Conservation (phyloP, 2,797 vertebrate species). For the Peromyscus nudipes region DNA sequence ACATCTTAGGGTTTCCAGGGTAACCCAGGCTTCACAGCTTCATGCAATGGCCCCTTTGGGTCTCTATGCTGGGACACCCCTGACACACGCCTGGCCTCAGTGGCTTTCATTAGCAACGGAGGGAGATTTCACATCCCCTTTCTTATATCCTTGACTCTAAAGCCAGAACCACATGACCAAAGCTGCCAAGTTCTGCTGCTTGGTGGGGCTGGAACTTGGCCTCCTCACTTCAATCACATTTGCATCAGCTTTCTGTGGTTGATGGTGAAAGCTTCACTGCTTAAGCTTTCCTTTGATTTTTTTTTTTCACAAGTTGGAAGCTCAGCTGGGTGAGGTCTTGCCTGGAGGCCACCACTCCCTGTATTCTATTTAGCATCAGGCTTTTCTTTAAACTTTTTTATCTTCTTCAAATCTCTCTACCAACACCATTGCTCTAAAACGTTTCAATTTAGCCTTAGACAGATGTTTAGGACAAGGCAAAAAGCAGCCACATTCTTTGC, state of each 20-base stretch:
- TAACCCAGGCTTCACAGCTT: not conserved
- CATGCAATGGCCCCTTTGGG: not conserved
- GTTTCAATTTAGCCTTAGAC: not conserved
- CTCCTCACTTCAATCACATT: not conserved
- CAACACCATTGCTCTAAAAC: not conserved
- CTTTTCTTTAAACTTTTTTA: not conserved
- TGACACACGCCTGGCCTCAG: not conserved
- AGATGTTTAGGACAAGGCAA: not conserved
- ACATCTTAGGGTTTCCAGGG: not conserved
- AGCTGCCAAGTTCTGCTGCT: not conserved
- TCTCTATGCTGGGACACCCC: not conserved
- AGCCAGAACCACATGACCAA: not conserved
- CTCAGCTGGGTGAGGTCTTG: not conserved
- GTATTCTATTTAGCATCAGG: not conserved
- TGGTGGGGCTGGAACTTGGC: not conserved
- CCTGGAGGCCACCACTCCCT: not conserved
- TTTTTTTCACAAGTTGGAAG: not conserved
- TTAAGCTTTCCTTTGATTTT: not conserved
- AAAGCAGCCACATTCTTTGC: not conserved
- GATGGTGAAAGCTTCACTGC: not conserved
- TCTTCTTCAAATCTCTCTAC: not conserved
- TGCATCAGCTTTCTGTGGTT: not conserved
- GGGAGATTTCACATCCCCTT: not conserved
- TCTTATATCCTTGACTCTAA: not conserved
- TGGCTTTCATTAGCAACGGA: not conserved